Percentiles rank a stretch among this genome's conserved stretches.
phyloP scores from a whole-genome alignment of 2,797 vertebrate species.

The Enteromius afrohamiltoni region DNA sequence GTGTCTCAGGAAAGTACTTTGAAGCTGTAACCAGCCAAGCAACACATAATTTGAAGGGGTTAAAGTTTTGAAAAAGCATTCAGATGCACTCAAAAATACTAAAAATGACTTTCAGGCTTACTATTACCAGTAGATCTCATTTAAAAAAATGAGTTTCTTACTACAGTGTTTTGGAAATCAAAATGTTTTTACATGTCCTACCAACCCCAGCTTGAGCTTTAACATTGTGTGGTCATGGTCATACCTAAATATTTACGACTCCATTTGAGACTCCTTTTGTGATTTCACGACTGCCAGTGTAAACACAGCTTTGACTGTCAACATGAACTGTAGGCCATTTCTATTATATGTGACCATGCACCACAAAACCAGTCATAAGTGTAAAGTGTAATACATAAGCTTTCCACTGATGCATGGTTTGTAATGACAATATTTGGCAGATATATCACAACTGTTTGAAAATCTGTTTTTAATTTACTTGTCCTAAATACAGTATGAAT shows the following conservation, averaged over 20 bases:
- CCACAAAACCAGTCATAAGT: not conserved
- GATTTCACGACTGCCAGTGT: not conserved
- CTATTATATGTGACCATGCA: not conserved
- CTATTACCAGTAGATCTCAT: not conserved
- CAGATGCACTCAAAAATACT: not conserved
- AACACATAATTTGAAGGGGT: not conserved
- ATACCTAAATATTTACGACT: not conserved
- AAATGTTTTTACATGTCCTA: not conserved
- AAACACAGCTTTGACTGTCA: not conserved
- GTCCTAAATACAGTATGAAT: not conserved
- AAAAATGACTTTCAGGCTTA: not conserved
- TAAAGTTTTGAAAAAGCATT: not conserved
- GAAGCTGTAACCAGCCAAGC: not conserved
- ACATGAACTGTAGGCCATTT: not conserved
- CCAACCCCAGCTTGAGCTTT: not conserved
- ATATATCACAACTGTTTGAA: not conserved
- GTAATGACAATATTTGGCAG: not conserved
- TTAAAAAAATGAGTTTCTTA: not conserved
- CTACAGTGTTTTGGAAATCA: not conserved
- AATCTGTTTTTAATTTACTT: not conserved
- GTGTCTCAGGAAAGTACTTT: not conserved
- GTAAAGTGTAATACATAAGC: not conserved
- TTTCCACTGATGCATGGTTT: not conserved
- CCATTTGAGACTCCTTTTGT: not conserved
- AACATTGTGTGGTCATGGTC: not conserved